Base-by-base conservation (phyloP, 1,140 invertebrate species). In the Melipona quadrifasciata region DNA sequence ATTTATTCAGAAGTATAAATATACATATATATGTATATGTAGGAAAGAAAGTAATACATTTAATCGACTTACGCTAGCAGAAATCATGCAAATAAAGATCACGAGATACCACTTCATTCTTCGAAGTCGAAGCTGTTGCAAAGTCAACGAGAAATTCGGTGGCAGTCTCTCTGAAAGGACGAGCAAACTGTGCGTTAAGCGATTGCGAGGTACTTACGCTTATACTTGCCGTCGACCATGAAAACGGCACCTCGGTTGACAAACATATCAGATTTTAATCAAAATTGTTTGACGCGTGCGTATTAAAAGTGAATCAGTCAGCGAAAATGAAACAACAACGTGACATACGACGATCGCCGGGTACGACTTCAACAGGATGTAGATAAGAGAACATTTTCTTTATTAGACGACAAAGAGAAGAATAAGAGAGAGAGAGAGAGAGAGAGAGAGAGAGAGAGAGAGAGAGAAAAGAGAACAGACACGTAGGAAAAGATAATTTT, bases 151-250 rank as follows among this genome's bases (percentile, higher is more conserved):
- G 5, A 27, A 47, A 16, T 24, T 34, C 21, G 16, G 17, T 2
- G 3, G 39, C 47, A 11, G 39, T 16, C 17, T 19, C 27, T 14
- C 17, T 17, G 31, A 47, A 39, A 27, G n/a, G 17, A 21, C 75
- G 75, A 39, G 58, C 31, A 19, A 65, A 82, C 58, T 27, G 58
- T 24, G 47, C 27, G 58, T 27, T 5, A 10, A 61, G 3, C 10
- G 8, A 47, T 64, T 2, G 47, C 58, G 24, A 31, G 16, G 11
- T 2, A 4, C 14, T 8, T 16, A 16, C 17, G 31, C 61, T 82
- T 82, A 55, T 82, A 82, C 74, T 74, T 55, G 11, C 19, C 53
- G 16, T 61, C 27, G 34, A 5, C 16, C 74, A 21, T 34, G 55
- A n/a, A 27, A 70, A 80, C 34, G n/a, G 21, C 12, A 8, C 0